Conservation (phyloP, 2,797 vertebrate species). For the Danio jaintianensis region DNA sequence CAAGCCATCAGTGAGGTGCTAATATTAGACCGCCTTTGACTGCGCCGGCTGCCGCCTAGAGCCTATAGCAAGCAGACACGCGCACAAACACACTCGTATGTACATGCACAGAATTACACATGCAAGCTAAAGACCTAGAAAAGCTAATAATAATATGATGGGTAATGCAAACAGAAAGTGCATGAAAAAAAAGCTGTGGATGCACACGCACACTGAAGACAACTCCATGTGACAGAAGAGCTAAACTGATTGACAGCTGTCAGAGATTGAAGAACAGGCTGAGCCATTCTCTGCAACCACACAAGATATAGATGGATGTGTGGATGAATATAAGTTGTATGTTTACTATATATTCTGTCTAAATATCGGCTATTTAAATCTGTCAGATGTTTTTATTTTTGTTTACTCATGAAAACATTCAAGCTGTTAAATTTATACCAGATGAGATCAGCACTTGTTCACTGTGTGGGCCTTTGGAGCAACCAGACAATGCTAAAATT, state of each 20-base stretch:
- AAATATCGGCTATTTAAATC: slow-evolving; percentile 22
- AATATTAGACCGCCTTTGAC: slow-evolving; percentile 76
- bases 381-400: neutral
- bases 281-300: neutral
- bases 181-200: neutral
- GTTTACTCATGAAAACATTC: slow-evolving; percentile 13
- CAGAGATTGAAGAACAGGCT: slow-evolving; percentile 25
- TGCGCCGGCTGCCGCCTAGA: slow-evolving; percentile 53
- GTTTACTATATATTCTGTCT: neutral
- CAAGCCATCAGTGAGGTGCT: slow-evolving; percentile 71
- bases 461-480: slow-evolving; percentile 35
- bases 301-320: neutral
- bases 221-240: neutral
- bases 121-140: slow-evolving; percentile 15
- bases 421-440: slow-evolving; percentile 14
- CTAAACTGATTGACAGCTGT: slow-evolving; percentile 61
- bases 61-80: slow-evolving; percentile 61
- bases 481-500: slow-evolving; percentile 18
- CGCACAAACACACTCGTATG: neutral
- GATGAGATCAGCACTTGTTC: slow-evolving; percentile 38
- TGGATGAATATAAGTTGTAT: neutral
- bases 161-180: neutral
- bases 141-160: slow-evolving; percentile 1
- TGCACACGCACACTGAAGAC: neutral
- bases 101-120: slow-evolving; percentile 1